A percentile compares a stretch with the other conserved stretches of the same genome.
Conservation (phyloP, 1,140 invertebrate genomes). For the Brachionus angularis region DNA sequence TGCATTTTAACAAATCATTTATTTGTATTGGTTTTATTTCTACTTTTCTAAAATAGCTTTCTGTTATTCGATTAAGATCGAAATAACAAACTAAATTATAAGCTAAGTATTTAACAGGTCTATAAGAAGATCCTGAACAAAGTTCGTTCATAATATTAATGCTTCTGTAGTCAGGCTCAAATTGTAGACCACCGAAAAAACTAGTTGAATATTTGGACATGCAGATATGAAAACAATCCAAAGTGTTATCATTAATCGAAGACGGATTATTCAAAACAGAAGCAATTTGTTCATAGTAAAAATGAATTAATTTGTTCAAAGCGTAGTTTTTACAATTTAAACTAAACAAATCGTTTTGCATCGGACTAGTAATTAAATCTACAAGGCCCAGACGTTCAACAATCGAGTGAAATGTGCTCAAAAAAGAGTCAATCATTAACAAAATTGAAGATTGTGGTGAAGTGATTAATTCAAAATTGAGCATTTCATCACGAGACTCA, state of each 20-base stretch:
- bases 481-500: background rate
- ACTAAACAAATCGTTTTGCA: too few relatives aligned
- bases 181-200: background rate
- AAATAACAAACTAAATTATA: constrained; percentile 25
- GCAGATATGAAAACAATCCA: constrained; percentile 32
- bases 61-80: constrained; percentile 12
- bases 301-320: constrained; percentile 20
- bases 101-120: constrained; percentile 25
- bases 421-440: constrained; percentile 38
- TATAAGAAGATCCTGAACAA: background rate
- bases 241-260: constrained; percentile 15
- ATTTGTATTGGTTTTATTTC: constrained; percentile 37
- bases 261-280: background rate
- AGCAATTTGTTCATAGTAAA: constrained; percentile 39
- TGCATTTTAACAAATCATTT: constrained; percentile 33
- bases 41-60: constrained; percentile 31
- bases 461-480: background rate
- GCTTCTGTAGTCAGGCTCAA: constrained; percentile 19
- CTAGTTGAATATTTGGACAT: constrained; percentile 19
- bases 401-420: constrained; percentile 10
- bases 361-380: too few relatives aligned
- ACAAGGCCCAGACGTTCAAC: background rate
- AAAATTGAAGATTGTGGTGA: background rate
- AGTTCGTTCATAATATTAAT: constrained; percentile 27
- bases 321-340: background rate